These are phyloP conservation scores for Penaeus monodon DNA, from an alignment of 2,888 invertebrate species.

Conservation along the genomic window DNA sequence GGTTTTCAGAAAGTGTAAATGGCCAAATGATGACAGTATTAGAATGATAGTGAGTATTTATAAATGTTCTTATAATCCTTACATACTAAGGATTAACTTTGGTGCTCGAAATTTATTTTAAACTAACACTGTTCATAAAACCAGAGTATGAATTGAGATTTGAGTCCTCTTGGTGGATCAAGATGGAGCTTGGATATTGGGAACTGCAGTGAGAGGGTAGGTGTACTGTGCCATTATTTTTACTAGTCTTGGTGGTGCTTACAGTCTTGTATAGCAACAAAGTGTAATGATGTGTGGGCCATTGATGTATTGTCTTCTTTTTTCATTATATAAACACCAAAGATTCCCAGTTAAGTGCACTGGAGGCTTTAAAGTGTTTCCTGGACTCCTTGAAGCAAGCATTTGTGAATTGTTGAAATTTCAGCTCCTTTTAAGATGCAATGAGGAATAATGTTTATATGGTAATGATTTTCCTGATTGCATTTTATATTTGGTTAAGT, in stretches of 20 bases:
- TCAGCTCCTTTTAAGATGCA: slow-evolving; percentile 14
- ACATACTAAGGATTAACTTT: slow-evolving; percentile 4
- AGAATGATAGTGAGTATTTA: slow-evolving; percentile 21
- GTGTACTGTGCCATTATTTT: slow-evolving; percentile 38
- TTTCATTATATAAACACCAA: slow-evolving; percentile 38
- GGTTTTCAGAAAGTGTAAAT: slow-evolving; percentile 5
- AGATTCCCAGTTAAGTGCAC: slow-evolving; percentile 33
- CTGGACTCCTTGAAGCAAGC: slow-evolving; percentile 23
- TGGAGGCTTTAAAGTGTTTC: slow-evolving; percentile 32
- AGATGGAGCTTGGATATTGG: too few species aligned
- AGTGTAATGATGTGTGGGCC: slow-evolving; percentile 24
- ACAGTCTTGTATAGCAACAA: slow-evolving; percentile 34
- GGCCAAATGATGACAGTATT: slow-evolving; percentile 45
- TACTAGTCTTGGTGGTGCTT: slow-evolving; percentile 49
- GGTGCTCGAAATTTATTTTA: neutral
- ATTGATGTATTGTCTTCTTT: slow-evolving; percentile 9
- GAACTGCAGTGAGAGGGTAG: neutral
- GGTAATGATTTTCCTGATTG: slow-evolving; percentile 6
- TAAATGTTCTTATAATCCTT: slow-evolving; percentile 7
- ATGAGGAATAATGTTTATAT: slow-evolving; percentile 13
- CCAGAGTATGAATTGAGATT: too few species aligned
- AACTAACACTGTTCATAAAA: too few species aligned
- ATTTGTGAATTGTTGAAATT: slow-evolving; percentile 17
- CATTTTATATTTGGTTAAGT: slow-evolving; percentile 7
- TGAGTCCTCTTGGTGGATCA: too few species aligned